Conservation (phyloP, 1,140 invertebrate species). For the Platyura marginata region DNA sequence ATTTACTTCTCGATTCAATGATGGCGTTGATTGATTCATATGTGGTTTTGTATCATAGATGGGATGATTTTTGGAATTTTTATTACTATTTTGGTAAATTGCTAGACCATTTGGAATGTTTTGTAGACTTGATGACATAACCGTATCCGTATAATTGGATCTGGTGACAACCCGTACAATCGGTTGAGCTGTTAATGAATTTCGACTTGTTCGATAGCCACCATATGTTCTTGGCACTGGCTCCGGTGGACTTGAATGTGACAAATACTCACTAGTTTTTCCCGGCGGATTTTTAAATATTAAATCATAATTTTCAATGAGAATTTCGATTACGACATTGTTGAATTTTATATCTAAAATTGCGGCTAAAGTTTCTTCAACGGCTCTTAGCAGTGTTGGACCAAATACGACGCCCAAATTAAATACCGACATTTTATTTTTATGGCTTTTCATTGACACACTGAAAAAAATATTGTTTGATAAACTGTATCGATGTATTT, state of each 20-base stretch:
- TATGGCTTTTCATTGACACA: constrained; percentile 65
- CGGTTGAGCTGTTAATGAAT: constrained; percentile 9
- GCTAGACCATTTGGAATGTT: constrained; percentile 22
- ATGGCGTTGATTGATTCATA: constrained; percentile 3
- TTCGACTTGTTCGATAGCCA: background rate
- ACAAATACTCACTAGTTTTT: constrained; percentile 6
- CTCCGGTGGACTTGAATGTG: constrained; percentile 15
- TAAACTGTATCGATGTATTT: background rate
- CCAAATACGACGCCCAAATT: constrained; percentile 98
- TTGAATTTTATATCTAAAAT: constrained; percentile 98
- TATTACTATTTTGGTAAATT: background rate
- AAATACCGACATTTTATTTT: constrained; percentile 93
- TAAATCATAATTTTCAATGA: constrained; percentile 80
- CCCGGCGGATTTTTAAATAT: constrained; percentile 39
- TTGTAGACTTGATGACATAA: constrained; percentile 22
- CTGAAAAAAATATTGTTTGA: constrained; percentile 29
- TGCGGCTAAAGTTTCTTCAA: constrained; percentile 91
- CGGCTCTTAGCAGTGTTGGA: constrained; percentile 83
- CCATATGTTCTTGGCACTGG: constrained; percentile 15
- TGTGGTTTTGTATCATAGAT: constrained; percentile 3
- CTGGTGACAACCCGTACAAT: constrained; percentile 17
- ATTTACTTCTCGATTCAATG: constrained; percentile 1
- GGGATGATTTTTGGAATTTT: background rate
- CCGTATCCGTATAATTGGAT: constrained; percentile 17
- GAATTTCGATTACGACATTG: constrained; percentile 92